These are phyloP conservation scores for Candoia aspera DNA, from an alignment of 2,113 vertebrate species.

Conservation along the genomic window DNA sequence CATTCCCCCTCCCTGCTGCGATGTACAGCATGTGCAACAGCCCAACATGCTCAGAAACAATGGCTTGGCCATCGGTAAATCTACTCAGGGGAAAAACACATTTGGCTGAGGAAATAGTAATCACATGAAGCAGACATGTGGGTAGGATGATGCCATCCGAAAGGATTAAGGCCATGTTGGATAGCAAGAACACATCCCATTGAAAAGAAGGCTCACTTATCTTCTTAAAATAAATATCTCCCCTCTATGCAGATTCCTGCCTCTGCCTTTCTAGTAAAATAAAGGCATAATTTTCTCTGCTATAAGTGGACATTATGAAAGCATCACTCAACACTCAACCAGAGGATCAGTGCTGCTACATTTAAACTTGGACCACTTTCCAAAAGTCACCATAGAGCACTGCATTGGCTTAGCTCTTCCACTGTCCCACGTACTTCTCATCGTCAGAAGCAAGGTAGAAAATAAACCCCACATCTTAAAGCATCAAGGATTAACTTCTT, in stretches of 20 bases:
- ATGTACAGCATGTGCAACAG: too few relatives aligned
- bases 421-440: slow-evolving; percentile 35
- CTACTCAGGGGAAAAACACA: too few relatives aligned
- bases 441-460: slow-evolving; percentile 29
- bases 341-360: slow-evolving; percentile 82
- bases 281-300: slow-evolving; percentile 81
- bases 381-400: slow-evolving; percentile 47
- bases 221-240: slow-evolving; percentile 79
- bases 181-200: slow-evolving; percentile 52
- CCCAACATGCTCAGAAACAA: too few relatives aligned
- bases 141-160: too few relatives aligned
- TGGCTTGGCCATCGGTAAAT: too few relatives aligned
- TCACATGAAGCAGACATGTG: too few relatives aligned
- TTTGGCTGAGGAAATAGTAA: too few relatives aligned
- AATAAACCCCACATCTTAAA: slow-evolving; percentile 57
- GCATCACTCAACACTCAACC: slow-evolving; percentile 78
- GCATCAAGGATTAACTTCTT: slow-evolving; percentile 53
- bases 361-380: slow-evolving; percentile 69
- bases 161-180: background rate
- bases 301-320: slow-evolving; percentile 77
- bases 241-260: slow-evolving; percentile 78
- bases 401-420: slow-evolving; percentile 54
- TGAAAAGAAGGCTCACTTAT: slow-evolving; percentile 61
- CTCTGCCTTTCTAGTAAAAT: slow-evolving; percentile 78
- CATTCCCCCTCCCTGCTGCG: too few relatives aligned